Conservation (phyloP, 2,113 vertebrate species). For the Gracilinanus agilis region DNA sequence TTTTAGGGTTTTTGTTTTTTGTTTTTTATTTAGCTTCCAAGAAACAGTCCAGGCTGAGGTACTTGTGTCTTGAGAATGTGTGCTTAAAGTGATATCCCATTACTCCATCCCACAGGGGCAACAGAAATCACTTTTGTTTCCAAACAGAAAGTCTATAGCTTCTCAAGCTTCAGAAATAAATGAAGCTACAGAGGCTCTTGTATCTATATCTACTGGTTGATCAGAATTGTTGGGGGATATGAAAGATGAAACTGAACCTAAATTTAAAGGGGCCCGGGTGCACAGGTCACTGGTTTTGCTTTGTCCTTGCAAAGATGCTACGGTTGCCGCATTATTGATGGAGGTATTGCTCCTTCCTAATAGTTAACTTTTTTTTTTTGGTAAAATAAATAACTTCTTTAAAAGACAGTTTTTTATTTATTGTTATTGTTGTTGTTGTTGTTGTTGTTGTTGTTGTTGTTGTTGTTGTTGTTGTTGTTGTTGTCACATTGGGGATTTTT, state of each 20-base stretch:
- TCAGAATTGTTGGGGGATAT: not conserved
- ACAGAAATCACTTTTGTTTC: not conserved
- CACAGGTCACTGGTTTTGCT: not conserved
- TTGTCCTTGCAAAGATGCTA: constrained; percentile 32
- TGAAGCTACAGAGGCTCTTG: constrained; percentile 60
- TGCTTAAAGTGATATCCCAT: constrained; percentile 56
- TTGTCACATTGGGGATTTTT: constrained; percentile 68
- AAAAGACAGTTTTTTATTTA: constrained; percentile 44
- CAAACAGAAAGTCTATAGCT: constrained; percentile 53
- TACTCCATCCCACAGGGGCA: not conserved
- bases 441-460: constrained; percentile 61
- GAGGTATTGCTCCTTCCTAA: not conserved
- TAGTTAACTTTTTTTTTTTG: constrained; percentile 47
- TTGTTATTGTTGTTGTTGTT: constrained; percentile 46
- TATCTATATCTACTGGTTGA: constrained; percentile 51
- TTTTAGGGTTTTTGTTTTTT: constrained; percentile 42
- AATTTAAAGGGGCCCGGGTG: constrained; percentile 43
- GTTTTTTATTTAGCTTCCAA: not conserved
- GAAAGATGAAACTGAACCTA: constrained; percentile 63
- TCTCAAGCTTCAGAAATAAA: constrained; percentile 57
- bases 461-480: constrained; percentile 53
- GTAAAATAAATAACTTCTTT: constrained; percentile 58
- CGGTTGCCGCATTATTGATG: not conserved
- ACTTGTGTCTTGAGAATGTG: constrained; percentile 36
- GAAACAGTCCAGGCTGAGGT: constrained; percentile 40